Evolutionary conservation across 2,888 invertebrate species (phyloP).

Genomic region (Epicampocera succincta): DNA sequence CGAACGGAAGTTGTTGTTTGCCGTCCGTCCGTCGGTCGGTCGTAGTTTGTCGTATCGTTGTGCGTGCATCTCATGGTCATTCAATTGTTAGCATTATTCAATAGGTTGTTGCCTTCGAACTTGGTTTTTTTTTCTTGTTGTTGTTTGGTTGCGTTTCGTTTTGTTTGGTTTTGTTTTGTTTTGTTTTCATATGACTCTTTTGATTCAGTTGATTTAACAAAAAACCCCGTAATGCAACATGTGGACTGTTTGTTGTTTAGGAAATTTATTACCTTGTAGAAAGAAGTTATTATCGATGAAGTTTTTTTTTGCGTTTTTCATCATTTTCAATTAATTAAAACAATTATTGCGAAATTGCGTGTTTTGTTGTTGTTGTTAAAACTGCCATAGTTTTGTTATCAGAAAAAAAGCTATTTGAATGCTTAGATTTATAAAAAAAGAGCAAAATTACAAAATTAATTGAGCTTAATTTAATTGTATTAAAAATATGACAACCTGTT

Average conservation of each 20-base stretch:
- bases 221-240: constrained; percentile 1
- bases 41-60: constrained; percentile 48
- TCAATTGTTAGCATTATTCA: constrained; percentile 61
- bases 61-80: constrained; percentile 67
- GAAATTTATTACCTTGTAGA: neutral
- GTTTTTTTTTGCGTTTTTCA: neutral
- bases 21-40: constrained; percentile 17
- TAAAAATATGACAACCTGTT: no score
- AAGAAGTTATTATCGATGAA: neutral
- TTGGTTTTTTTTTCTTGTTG: neutral
- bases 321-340: constrained; percentile 1
- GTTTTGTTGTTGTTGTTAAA: no score
- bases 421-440: no score
- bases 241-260: constrained; percentile 5
- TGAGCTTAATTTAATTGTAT: no score
- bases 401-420: no score
- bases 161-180: neutral
- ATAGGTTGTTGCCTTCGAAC: constrained; percentile 36
- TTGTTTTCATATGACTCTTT: constrained; percentile 10
- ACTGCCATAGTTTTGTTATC: no score
- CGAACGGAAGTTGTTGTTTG: constrained; percentile 58
- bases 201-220: constrained; percentile 29
- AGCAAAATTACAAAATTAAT: no score
- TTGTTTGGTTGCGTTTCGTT: neutral
- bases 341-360: no score